Conservation (phyloP, 2,797 vertebrate genomes). For the Epinephelus awoara region DNA sequence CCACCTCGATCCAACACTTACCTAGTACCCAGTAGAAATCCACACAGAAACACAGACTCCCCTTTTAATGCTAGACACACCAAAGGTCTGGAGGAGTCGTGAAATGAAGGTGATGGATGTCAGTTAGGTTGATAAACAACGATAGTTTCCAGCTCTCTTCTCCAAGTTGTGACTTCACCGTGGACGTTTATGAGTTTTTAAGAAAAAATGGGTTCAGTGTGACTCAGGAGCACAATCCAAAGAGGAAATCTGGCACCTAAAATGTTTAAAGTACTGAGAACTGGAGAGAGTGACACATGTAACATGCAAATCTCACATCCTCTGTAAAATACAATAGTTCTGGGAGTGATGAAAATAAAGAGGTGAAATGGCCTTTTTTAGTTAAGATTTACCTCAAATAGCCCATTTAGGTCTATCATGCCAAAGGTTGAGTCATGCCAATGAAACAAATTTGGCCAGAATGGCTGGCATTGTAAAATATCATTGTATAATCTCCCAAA, state of each 20-base stretch:
- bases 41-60: constrained; percentile 20
- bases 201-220: constrained; percentile 56
- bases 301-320: constrained; percentile 51
- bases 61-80: constrained; percentile 56
- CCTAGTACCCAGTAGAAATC: constrained; percentile 33
- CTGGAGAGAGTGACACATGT: constrained; percentile 69
- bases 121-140: constrained; percentile 77
- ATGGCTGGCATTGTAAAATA: constrained; percentile 70
- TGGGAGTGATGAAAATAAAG: constrained; percentile 52
- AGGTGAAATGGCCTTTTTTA: constrained; percentile 35
- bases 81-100: constrained; percentile 60
- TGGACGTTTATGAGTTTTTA: constrained; percentile 71
- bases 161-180: constrained; percentile 79
- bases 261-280: constrained; percentile 63
- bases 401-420: constrained; percentile 50
- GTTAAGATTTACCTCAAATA: constrained; percentile 60
- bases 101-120: constrained; percentile 71
- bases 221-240: constrained; percentile 63
- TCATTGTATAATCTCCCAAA: constrained; percentile 67
- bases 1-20: constrained; percentile 9
- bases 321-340: constrained; percentile 55
- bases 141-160: constrained; percentile 69
- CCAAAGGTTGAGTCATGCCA: constrained; percentile 74
- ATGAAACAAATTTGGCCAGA: constrained; percentile 72
- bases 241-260: constrained; percentile 68